Base-by-base conservation (phyloP, 1,140 invertebrate genomes). In the Theocolax elegans region DNA sequence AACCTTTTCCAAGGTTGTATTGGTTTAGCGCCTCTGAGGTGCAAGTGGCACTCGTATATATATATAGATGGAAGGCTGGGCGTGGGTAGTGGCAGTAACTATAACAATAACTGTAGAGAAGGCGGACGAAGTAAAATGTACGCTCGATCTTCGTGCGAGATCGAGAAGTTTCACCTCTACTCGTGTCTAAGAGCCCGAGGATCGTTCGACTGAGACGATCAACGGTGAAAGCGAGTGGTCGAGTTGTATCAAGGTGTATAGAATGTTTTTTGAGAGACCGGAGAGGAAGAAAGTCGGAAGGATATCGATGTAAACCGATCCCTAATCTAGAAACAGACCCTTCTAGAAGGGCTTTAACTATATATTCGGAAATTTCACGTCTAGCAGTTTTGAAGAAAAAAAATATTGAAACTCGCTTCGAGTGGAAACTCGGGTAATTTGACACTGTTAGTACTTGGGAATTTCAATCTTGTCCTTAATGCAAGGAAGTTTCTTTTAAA, bases 101-200 rank as follows among this genome's bases (percentile, higher is more conserved):
- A 40, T 59, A 67, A 67, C 66, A 67, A 42, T 67, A 67, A 67
- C 66, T 49, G 44, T 67, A 27, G 66, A 59, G 21, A 15, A 23
- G 29, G 42, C 46, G 21, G 23, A 2, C 19, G 35, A 2, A 3
- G 3, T 4, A 19, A 25, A 25, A 42, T n/a, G 23, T 44, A 15
- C 19, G 2, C 23, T 4, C 53, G 53, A 35, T 56, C 15, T 56
- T 25, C 15, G 15, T 44, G 15, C 23, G 25, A 48, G 65, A 29
- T 49, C 42, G 46, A 23, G 23, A 49, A 49, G 54, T 60, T 60
- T 60, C 27, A 40, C 10, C 29, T 13, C 15, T 9, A 15, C 2
- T 38, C n/a, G 25, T 9, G 8, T 38, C 3, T 4, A 15, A 46
- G 42, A 10, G 42, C 42, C 4, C 6, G 15, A 19, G 42, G 42